Percentiles rank a stretch among this genome's conserved stretches.
Evolutionary conservation across 2,113 vertebrate genomes (phyloP).

Genomic region (Symphodus melops): DNA sequence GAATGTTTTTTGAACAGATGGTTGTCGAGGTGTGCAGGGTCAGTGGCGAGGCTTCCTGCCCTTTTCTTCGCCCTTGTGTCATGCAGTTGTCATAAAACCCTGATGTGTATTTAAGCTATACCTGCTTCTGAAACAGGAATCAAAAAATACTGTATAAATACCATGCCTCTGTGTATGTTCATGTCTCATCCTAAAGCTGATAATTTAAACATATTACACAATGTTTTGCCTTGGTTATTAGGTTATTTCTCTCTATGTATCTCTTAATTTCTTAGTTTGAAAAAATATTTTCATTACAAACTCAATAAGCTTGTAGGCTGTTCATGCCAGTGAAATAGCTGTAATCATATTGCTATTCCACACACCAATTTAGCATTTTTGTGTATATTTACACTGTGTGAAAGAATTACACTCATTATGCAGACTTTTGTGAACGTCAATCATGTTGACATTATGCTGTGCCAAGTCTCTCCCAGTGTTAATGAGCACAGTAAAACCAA

Average conservation of each 20-base stretch:
- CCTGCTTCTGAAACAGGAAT: neutral
- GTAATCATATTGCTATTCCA: constrained; percentile 4
- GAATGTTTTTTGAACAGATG: constrained; percentile 67
- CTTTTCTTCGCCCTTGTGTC: constrained; percentile 54
- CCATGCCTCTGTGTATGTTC: neutral
- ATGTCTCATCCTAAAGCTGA: neutral
- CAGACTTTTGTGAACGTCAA: constrained; percentile 21
- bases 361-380: constrained; percentile 18
- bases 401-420: neutral
- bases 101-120: constrained; percentile 34
- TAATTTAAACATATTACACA: neutral
- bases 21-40: constrained; percentile 42
- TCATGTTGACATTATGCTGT: constrained; percentile 8
- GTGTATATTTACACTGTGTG: constrained; percentile 12
- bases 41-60: constrained; percentile 44
- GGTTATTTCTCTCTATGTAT: neutral
- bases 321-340: neutral
- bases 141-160: neutral
- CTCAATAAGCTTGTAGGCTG: neutral
- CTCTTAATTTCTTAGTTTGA: no score
- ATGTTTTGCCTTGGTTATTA: constrained; percentile 5
- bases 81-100: constrained; percentile 41
- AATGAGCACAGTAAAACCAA: constrained; percentile 45
- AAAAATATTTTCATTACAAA: neutral
- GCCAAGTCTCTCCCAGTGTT: constrained; percentile 55